These are phyloP conservation scores for Chymomyza procnemis DNA, from an alignment of 2,888 invertebrate genomes.

Conservation along the genomic window DNA sequence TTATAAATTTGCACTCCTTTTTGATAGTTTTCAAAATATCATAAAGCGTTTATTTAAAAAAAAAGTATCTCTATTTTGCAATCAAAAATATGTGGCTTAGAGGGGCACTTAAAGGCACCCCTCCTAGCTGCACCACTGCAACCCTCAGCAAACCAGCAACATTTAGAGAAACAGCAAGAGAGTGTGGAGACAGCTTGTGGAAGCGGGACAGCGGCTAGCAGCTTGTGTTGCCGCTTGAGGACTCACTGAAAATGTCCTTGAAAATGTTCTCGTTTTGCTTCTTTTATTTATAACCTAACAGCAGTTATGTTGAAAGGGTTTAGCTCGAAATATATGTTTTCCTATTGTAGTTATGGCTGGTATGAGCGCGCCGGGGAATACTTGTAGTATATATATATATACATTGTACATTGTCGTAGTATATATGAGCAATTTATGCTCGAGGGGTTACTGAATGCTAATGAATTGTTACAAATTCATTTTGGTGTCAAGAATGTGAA, in stretches of 20 bases:
- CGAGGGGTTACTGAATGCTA: constrained; percentile 55
- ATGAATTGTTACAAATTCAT: constrained; percentile 68
- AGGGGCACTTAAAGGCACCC: too few relatives aligned
- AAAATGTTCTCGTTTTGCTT: constrained; percentile 39
- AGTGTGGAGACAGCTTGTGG: neutral
- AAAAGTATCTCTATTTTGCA: too few relatives aligned
- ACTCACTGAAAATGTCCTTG: constrained; percentile 59
- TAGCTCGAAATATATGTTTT: constrained; percentile 40
- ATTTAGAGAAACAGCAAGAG: neutral
- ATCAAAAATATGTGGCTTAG: too few relatives aligned
- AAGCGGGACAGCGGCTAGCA: neutral
- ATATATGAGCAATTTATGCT: constrained; percentile 52
- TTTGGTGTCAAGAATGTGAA: constrained; percentile 30
- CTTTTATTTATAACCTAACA: constrained; percentile 51
- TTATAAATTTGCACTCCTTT: too few relatives aligned
- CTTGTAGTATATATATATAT: constrained; percentile 22
- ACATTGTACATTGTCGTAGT: constrained; percentile 7
- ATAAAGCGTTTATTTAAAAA: too few relatives aligned
- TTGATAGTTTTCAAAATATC: too few relatives aligned
- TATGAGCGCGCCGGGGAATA: neutral
- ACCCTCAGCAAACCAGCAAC: neutral
- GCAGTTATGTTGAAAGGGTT: constrained; percentile 53
- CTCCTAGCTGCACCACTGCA: neutral
- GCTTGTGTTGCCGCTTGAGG: neutral
- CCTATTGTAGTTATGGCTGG: constrained; percentile 34